phyloP scores from a whole-genome alignment of 2,113 vertebrate species.

The Aplodontia rufa region DNA sequence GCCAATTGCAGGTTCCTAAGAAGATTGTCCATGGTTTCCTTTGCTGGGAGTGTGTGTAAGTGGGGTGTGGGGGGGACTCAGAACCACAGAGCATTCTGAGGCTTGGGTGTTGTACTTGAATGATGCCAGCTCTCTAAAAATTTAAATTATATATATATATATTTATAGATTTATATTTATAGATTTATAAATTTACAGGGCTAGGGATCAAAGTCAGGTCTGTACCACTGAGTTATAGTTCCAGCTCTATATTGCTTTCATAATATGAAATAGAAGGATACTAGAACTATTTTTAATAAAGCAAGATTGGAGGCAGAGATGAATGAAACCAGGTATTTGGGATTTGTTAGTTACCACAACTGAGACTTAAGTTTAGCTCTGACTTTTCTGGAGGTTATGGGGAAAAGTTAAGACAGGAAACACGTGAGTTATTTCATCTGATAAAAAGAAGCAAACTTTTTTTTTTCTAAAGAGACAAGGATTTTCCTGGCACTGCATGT shows the following conservation, averaged over 20 bases:
- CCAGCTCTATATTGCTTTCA: not conserved
- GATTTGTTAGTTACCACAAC: not conserved
- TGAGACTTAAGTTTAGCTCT: not conserved
- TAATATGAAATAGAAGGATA: not conserved
- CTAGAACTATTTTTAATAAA: not conserved
- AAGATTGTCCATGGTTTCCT: not conserved
- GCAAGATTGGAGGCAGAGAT: not conserved
- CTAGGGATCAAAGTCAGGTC: not conserved
- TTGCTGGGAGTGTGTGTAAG: not conserved
- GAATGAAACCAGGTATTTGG: not conserved
- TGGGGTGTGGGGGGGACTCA: no score
- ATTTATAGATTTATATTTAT: no score
- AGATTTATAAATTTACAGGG: not conserved
- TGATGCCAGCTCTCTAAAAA: not conserved
- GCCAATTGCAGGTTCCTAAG: no score
- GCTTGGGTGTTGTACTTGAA: not conserved
- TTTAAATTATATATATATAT: no score
- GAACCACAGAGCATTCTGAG: not conserved
- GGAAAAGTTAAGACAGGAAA: conserved; percentile 27
- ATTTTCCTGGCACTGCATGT: conserved; percentile 57
- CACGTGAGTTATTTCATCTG: conserved; percentile 46
- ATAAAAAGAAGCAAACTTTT: conserved; percentile 42
- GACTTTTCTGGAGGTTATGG: not conserved
- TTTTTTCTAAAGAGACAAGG: conserved; percentile 36
- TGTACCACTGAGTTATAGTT: no score